Percentiles rank a stretch among this genome's conserved stretches.
phyloP scores from a whole-genome alignment of 2,888 invertebrate species.

The Diplolepis rosae region DNA sequence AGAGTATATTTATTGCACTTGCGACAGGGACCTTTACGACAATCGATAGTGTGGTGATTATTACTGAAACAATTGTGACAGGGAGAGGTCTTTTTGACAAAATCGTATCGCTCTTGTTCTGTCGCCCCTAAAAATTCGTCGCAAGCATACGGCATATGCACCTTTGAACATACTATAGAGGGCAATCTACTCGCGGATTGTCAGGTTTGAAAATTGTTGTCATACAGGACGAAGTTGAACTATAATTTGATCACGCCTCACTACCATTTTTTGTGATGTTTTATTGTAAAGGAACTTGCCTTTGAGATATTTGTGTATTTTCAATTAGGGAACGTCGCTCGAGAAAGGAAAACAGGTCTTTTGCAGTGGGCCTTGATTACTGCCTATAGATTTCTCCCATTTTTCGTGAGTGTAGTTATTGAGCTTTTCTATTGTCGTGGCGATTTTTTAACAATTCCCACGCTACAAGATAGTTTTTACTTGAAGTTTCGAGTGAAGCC shows the following conservation, averaged over 20 bases:
- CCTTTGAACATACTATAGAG: background rate
- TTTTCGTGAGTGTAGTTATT: background rate
- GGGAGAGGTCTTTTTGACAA: background rate
- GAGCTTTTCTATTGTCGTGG: background rate
- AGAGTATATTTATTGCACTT: background rate
- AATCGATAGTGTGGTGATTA: background rate
- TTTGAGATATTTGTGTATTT: background rate
- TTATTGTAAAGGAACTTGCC: background rate
- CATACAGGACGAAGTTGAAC: background rate
- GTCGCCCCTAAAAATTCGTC: background rate
- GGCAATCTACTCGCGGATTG: too few species aligned
- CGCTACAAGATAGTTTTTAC: slow-evolving; percentile 1
- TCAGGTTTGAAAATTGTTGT: background rate
- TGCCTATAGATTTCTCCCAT: too few species aligned
- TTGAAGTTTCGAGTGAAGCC: background rate
- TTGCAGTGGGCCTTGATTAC: too few species aligned
- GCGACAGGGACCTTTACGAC: background rate
- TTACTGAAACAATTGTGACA: background rate
- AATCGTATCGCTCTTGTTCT: background rate
- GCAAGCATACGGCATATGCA: background rate
- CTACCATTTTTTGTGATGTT: background rate
- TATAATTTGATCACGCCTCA: background rate
- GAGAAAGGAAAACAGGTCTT: background rate
- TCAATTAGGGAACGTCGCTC: background rate
- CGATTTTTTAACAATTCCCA: background rate